Percentiles rank a stretch among this genome's conserved stretches.
Evolutionary conservation across 2,888 invertebrate genomes (phyloP).

Genomic region (Muschampia plurimacula): DNA sequence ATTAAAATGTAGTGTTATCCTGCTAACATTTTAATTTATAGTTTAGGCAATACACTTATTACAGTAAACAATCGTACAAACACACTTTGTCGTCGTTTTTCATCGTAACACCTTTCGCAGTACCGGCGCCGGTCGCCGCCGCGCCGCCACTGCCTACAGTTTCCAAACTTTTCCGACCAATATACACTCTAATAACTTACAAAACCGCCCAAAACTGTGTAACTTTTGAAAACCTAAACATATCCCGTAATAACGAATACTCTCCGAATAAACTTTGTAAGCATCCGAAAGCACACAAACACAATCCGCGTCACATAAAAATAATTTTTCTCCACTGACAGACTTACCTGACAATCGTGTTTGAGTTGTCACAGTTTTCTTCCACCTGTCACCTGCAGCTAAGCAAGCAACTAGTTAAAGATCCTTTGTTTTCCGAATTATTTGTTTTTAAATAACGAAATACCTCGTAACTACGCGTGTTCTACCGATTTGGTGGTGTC

Average conservation of each 20-base stretch:
- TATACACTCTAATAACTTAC: constrained; percentile 57
- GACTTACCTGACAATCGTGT: constrained; percentile 30
- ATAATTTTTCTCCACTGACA: constrained; percentile 17
- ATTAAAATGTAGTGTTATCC: not conserved
- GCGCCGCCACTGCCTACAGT: constrained; percentile 66
- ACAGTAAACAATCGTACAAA: not conserved
- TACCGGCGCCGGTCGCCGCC: constrained; percentile 73
- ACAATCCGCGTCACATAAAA: constrained; percentile 1
- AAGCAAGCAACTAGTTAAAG: constrained; percentile 68
- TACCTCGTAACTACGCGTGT: constrained; percentile 7
- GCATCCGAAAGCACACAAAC: not conserved
- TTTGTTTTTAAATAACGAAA: constrained; percentile 71
- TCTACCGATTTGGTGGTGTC: not conserved
- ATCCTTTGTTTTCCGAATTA: constrained; percentile 77
- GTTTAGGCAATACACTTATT: not conserved
- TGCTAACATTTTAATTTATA: not conserved
- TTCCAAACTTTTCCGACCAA: constrained; percentile 63
- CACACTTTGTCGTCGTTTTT: constrained; percentile 6
- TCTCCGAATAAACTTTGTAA: not conserved
- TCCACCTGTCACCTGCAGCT: constrained; percentile 76
- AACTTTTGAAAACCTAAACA: constrained; percentile 23
- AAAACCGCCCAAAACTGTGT: constrained; percentile 45
- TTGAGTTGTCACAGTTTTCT: constrained; percentile 21
- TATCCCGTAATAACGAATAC: not conserved
- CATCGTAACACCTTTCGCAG: constrained; percentile 50